Evolutionary conservation across 53 echinoderm and acorn worm species (phyloP).

Genomic region (Hippasteria phrygiana): DNA sequence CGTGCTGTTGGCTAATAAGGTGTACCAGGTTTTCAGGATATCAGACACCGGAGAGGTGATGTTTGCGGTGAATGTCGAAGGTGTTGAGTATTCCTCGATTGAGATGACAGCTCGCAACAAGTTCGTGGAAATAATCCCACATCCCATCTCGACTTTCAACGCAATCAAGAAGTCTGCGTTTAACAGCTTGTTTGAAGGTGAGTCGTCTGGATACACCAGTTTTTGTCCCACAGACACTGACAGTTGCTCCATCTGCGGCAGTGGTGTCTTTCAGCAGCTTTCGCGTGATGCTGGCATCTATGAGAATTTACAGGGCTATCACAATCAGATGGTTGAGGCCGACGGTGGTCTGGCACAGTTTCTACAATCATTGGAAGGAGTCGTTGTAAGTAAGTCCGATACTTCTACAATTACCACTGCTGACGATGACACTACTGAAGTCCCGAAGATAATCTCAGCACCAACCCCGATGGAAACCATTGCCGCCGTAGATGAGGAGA

Average conservation of each 20-base stretch:
- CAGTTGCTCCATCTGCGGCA: conserved; percentile 2
- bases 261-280: not conserved
- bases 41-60: not conserved
- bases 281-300: not conserved
- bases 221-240: not conserved
- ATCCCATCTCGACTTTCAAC: not conserved
- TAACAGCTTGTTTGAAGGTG: not conserved
- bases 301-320: not conserved
- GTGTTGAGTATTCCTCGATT: not conserved
- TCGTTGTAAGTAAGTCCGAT: too few relatives aligned
- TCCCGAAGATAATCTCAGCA: too few relatives aligned
- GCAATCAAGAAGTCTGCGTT: not conserved
- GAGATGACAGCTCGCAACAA: not conserved
- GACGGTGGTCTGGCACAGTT: not conserved
- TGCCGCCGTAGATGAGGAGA: not conserved
- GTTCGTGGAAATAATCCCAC: not conserved
- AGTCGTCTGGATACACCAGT: not conserved
- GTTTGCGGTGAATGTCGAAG: not conserved
- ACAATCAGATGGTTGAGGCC: not conserved
- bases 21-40: not conserved
- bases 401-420: too few relatives aligned
- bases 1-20: not conserved
- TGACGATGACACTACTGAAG: too few relatives aligned
- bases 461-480: not conserved
- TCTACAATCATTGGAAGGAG: not conserved